Conservation (phyloP, 2,888 invertebrate species). For the Melolontha melolontha region DNA sequence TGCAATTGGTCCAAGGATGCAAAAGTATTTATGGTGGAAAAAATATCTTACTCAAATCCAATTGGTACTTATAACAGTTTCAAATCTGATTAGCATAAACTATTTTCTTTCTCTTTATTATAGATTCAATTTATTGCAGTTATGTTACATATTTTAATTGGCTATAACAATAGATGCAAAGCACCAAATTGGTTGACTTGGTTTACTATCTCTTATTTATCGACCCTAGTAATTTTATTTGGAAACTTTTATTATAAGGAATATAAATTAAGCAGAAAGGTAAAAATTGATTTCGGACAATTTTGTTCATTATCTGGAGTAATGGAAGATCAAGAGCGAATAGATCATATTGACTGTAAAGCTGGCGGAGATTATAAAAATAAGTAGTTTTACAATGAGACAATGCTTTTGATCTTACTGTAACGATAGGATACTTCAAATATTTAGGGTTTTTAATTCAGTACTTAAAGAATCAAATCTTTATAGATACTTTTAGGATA, state of each 20-base stretch:
- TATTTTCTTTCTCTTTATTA: conserved; percentile 32
- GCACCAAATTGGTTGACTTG: conserved; percentile 50
- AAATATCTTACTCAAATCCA: conserved; percentile 89
- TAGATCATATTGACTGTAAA: conserved; percentile 31
- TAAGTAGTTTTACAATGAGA: conserved; percentile 15
- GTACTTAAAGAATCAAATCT: too few relatives aligned
- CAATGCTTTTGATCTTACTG: not conserved
- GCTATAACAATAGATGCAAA: conserved; percentile 47
- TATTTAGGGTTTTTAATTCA: too few relatives aligned
- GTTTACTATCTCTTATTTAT: conserved; percentile 50
- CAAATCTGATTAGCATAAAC: not conserved
- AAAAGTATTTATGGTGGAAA: conserved; percentile 93
- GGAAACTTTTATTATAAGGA: conserved; percentile 49
- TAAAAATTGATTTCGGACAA: conserved; percentile 28
- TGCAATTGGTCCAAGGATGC: conserved; percentile 84
- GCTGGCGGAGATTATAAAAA: conserved; percentile 45
- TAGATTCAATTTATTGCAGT: conserved; percentile 50
- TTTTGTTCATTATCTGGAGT: conserved; percentile 24
- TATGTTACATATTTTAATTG: conserved; percentile 48
- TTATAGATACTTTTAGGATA: too few relatives aligned
- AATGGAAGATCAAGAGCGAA: conserved; percentile 11
- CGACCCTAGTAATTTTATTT: conserved; percentile 49
- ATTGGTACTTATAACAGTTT: conserved; percentile 70
- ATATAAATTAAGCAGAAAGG: conserved; percentile 42
- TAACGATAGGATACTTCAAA: not conserved